Conservation (phyloP, 2,888 invertebrate genomes). For the Argyresthia albistria region DNA sequence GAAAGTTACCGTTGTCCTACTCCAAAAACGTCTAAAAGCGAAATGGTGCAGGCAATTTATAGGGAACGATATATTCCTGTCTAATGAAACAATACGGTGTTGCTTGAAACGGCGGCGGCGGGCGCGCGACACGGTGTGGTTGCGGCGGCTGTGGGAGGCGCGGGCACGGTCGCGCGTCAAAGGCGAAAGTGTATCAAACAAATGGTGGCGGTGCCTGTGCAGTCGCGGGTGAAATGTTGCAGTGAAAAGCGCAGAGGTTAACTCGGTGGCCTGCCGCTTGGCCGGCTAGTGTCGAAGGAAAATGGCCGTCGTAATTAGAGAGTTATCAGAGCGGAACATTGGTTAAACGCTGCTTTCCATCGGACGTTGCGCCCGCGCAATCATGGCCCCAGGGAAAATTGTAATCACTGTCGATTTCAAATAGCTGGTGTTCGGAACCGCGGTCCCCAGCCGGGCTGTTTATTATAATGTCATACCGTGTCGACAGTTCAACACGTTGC, state of each 20-base stretch:
- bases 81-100: conserved; percentile 22
- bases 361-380: conserved; percentile 67
- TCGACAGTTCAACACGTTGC: conserved; percentile 29
- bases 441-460: conserved; percentile 20
- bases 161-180: conserved; percentile 20
- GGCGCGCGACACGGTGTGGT: background rate
- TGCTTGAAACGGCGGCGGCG: background rate
- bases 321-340: conserved; percentile 71
- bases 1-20: conserved; percentile 19
- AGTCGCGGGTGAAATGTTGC: conserved; percentile 50
- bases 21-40: conserved; percentile 21
- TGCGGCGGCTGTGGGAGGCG: conserved; percentile 3
- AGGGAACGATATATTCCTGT: conserved; percentile 25
- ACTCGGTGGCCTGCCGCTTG: conserved; percentile 26
- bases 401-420: conserved; percentile 72
- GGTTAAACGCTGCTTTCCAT: conserved; percentile 71
- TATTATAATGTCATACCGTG: conserved; percentile 29
- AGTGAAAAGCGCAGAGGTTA: conserved; percentile 63
- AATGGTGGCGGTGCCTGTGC: conserved; percentile 25
- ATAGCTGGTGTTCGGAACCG: conserved; percentile 40
- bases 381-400: conserved; percentile 63
- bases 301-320: conserved; percentile 62
- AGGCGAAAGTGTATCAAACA: conserved; percentile 61
- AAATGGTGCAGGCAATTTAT: conserved; percentile 18
- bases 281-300: conserved; percentile 60